phyloP scores from a whole-genome alignment of 2,797 vertebrate species.

The Gila robusta region DNA sequence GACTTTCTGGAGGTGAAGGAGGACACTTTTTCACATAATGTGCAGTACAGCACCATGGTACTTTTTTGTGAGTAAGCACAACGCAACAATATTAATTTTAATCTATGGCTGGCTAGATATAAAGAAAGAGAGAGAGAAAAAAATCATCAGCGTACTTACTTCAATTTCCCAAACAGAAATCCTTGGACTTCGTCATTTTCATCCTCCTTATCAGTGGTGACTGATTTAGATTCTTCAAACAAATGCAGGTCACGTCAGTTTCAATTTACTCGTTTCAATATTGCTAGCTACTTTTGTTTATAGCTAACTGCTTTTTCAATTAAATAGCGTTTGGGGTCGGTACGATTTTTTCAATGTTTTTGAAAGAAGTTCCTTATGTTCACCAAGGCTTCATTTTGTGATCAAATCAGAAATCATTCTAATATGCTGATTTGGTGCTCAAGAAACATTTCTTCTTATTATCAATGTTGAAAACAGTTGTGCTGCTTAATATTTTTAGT shows the following conservation, averaged over 20 bases:
- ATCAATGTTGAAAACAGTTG: neutral
- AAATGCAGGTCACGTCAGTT: neutral
- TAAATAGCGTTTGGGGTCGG: neutral
- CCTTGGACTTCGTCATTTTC: constrained; percentile 89
- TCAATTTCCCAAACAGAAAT: constrained; percentile 91
- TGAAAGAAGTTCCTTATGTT: neutral
- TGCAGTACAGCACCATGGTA: neutral
- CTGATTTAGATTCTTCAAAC: constrained; percentile 80
- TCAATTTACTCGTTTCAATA: neutral
- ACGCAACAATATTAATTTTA: neutral
- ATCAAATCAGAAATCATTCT: constrained; percentile 1
- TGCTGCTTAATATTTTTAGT: neutral
- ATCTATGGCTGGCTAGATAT: neutral
- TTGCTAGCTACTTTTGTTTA: neutral
- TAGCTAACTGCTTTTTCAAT: neutral
- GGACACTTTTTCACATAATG: neutral
- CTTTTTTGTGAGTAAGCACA: neutral
- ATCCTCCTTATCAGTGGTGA: constrained; percentile 75
- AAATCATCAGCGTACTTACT: constrained; percentile 78
- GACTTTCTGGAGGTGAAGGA: constrained; percentile 77
- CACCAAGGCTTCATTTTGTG: neutral
- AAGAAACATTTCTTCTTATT: neutral
- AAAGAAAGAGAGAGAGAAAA: neutral
- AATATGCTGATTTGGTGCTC: neutral
- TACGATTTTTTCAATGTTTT: neutral